These are phyloP conservation scores for Bettongia penicillata DNA, from an alignment of 2,113 vertebrate genomes.

Conservation along the genomic window DNA sequence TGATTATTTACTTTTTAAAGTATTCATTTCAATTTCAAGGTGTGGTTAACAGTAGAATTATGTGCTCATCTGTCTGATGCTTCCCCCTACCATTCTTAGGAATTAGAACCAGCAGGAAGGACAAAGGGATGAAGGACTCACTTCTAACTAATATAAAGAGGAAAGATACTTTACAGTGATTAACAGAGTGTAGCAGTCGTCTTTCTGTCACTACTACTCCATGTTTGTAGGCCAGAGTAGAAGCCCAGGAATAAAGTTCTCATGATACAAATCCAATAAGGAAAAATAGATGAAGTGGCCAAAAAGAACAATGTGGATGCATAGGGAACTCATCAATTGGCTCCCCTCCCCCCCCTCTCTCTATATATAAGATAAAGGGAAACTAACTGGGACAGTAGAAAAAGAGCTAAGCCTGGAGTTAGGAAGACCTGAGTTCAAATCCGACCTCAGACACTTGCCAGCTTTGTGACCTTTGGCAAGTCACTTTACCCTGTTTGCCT, in stretches of 20 bases:
- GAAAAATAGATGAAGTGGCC: not conserved
- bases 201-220: not conserved
- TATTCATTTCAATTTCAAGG: constrained; percentile 8
- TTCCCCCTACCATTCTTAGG: constrained; percentile 14
- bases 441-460: not conserved
- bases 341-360: too few species aligned
- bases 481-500: not conserved
- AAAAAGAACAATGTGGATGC: not conserved
- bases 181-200: not conserved
- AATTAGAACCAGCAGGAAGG: not conserved
- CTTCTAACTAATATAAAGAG: not conserved
- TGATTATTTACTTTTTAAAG: not conserved
- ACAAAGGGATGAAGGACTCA: not conserved
- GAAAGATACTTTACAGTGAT: not conserved
- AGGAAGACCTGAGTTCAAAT: not conserved
- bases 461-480: not conserved
- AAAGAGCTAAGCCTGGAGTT: not conserved
- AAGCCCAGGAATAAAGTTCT: not conserved
- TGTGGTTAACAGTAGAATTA: constrained; percentile 17
- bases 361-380: not conserved
- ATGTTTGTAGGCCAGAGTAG: not conserved
- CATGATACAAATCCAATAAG: not conserved
- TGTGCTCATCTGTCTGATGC: not conserved
- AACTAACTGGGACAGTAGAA: not conserved
- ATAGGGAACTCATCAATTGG: not conserved